Evolutionary conservation across 2,888 invertebrate species (phyloP), one percentile per base, ranked within the genome.

Genomic region (Iselma pallidipennis): DNA sequence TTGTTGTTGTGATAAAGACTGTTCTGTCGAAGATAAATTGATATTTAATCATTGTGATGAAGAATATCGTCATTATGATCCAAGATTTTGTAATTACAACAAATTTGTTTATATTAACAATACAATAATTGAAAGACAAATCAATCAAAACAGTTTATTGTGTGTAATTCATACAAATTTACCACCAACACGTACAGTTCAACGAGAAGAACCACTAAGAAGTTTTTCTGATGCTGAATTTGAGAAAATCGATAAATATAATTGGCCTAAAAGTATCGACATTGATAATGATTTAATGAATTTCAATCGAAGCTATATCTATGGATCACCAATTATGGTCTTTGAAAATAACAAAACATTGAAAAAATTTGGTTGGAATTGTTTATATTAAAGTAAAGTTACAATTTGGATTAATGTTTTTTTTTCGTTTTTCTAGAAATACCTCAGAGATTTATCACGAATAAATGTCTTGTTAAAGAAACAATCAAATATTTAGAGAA

Each of bases 1-100:
- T 78, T 95, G 94, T 76, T 94, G 94, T 76, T 95, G 95, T 79
- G 94, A 95, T 78, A 75, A 73, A 50, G 91, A 94, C 71, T 95
- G 94, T 75, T 81, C 85, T 9, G 79, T 82, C 25, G 81, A 82
- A 55, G 88, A 92, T 70, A 82, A 83, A 60, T 75, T 80, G 59
- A 81, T 86, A 2, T 91, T 94, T 80, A 83, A 85, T 16, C 76
- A 81, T 61, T 93, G 93, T 76, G 74, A 78, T 53, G 78, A 76
- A 55, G 71, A 77, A n/a, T 70, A 81, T 58, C 76, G 78, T 49
- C 73, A 75, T 65, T 81, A 83, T 56, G 80, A 81, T 65, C 74
- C 75, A 6, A 75, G 76, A 55, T 85, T 85, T 71, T 88, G 88
- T 71, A 82, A 83, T 65, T 83, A 83, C 59, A 80, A 81, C 49